Evolutionary conservation across 2,113 vertebrate genomes (phyloP).

Genomic region (Rhea pennata): DNA sequence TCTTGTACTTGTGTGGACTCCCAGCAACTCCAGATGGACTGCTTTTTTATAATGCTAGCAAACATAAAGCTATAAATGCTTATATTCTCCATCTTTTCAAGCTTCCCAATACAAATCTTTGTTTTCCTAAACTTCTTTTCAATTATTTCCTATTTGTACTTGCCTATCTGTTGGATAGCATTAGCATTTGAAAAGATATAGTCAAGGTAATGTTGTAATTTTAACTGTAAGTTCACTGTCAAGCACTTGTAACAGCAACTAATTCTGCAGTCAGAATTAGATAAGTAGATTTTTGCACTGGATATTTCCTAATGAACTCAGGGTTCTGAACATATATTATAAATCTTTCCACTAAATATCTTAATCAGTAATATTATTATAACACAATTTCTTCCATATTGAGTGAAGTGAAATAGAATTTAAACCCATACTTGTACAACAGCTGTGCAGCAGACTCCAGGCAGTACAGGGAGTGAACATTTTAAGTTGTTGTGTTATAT

Average conservation of each 20-base stretch:
- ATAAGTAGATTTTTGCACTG: not conserved
- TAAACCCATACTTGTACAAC: not conserved
- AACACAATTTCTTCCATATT: not conserved
- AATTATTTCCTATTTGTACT: not conserved
- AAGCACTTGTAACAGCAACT: not conserved
- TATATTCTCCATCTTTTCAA: not conserved
- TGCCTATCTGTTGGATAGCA: not conserved
- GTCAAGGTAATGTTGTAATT: not conserved
- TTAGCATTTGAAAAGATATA: not conserved
- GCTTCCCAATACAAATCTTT: not conserved
- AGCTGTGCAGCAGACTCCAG: not conserved
- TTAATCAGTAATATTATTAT: not conserved
- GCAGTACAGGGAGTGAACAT: not conserved
- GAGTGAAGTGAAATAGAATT: not conserved
- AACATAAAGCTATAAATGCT: not conserved
- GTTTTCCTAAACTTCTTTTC: not conserved
- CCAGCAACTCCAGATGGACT: not conserved
- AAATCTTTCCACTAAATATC: not conserved
- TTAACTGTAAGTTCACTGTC: not conserved
- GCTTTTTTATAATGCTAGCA: not conserved
- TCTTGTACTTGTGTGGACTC: not conserved
- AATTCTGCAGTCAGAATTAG: not conserved
- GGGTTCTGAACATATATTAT: not conserved
- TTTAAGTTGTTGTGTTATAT: constrained; percentile 14
- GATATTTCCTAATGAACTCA: not conserved